These are phyloP conservation scores for Drosophila pachea DNA, from an alignment of 1,140 invertebrate genomes.

Conservation along the genomic window DNA sequence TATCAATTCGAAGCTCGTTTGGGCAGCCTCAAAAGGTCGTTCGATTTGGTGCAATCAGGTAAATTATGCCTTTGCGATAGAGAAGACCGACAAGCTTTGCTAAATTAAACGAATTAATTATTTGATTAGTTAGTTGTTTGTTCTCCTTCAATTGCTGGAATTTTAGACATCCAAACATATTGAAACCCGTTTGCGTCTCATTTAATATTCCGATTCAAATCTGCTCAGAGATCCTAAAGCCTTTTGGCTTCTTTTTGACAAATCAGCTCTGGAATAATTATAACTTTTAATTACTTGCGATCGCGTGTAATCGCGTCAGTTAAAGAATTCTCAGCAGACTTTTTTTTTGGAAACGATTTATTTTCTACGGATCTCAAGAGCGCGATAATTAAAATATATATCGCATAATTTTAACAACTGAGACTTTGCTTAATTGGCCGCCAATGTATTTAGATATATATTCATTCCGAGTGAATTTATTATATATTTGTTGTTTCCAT, in stretches of 20 bases:
- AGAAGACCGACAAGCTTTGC: slow-evolving; percentile 8
- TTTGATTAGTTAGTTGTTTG: not conserved
- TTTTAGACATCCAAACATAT: not conserved
- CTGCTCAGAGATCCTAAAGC: not conserved
- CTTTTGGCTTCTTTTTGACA: slow-evolving; percentile 20
- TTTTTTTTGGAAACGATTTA: too few relatives aligned
- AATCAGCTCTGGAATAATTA: too few relatives aligned
- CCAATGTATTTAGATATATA: too few relatives aligned
- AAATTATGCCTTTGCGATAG: not conserved
- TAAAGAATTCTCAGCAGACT: too few relatives aligned
- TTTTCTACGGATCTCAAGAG: too few relatives aligned
- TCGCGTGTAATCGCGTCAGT: too few relatives aligned
- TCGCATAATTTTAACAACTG: not conserved
- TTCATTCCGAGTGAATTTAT: too few relatives aligned
- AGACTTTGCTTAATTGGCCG: not conserved
- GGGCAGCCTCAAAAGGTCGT: not conserved
- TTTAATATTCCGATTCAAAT: slow-evolving; percentile 10
- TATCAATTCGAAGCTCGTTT: not conserved
- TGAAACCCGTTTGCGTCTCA: slow-evolving; percentile 26
- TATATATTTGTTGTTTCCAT: too few relatives aligned
- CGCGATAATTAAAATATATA: not conserved
- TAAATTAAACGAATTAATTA: not conserved
- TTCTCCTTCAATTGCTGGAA: not conserved
- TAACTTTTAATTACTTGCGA: too few relatives aligned
- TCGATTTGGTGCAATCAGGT: not conserved